A percentile compares a stretch with the other conserved stretches of the same genome.
These are phyloP conservation scores for Volucella zonaria DNA, from an alignment of 2,888 invertebrate genomes.

Conservation along the genomic window DNA sequence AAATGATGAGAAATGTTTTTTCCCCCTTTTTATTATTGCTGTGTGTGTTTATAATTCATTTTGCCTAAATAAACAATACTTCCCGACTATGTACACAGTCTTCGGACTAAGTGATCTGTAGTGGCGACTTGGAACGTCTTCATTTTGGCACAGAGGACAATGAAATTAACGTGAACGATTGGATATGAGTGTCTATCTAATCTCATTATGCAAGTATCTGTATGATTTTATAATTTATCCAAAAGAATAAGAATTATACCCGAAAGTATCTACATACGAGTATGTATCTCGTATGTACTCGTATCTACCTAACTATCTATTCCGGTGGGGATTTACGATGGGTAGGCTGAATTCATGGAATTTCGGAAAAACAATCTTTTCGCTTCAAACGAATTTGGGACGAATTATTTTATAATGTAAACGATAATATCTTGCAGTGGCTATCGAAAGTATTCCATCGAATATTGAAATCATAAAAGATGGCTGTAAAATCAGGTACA, in stretches of 20 bases:
- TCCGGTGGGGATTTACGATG: conserved; percentile 54
- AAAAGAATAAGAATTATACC: conserved; percentile 46
- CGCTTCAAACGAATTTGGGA: conserved; percentile 1
- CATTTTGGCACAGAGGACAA: conserved; percentile 53
- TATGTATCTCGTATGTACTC: too few relatives aligned
- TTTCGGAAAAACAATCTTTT: conserved; percentile 16
- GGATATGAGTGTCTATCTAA: conserved; percentile 53
- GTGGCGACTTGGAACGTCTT: conserved; percentile 50
- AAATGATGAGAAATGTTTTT: conserved; percentile 48
- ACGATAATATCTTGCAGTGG: background rate
- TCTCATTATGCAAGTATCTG: conserved; percentile 42
- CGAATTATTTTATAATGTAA: background rate
- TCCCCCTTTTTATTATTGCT: conserved; percentile 48
- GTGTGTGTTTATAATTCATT: conserved; percentile 70
- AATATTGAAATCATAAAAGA: background rate
- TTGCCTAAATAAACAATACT: conserved; percentile 68
- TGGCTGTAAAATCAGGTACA: too few relatives aligned
- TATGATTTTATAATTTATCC: conserved; percentile 34
- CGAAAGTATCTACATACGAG: too few relatives aligned
- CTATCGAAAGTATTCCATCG: background rate
- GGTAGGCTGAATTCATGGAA: conserved; percentile 24
- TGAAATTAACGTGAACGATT: conserved; percentile 34
- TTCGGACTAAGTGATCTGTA: conserved; percentile 59
- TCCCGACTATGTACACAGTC: conserved; percentile 47
- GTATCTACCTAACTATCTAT: conserved; percentile 49